Conservation (phyloP, 2,888 invertebrate genomes). For the Mythimna pallens region DNA sequence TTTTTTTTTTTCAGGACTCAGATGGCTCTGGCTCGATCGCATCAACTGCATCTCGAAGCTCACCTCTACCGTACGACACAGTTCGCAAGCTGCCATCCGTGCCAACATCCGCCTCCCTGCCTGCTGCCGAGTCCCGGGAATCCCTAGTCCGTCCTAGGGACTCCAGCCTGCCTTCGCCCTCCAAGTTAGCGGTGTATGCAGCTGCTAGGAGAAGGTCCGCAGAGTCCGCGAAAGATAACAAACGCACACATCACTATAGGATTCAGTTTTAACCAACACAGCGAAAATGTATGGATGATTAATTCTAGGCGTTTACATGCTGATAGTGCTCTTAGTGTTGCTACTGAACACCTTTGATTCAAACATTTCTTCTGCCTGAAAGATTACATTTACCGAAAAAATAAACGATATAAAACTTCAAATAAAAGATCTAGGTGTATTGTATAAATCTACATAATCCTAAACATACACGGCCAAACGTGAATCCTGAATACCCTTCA, state of each 20-base stretch:
- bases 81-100: slow-evolving; percentile 87
- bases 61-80: slow-evolving; percentile 86
- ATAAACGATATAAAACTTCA: not conserved
- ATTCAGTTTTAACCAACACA: slow-evolving; percentile 92
- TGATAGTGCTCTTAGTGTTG: slow-evolving; percentile 2
- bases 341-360: slow-evolving; percentile 1
- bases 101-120: slow-evolving; percentile 87
- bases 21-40: slow-evolving; percentile 87
- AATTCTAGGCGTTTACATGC: not conserved
- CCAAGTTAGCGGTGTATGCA: slow-evolving; percentile 91
- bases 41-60: slow-evolving; percentile 85
- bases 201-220: slow-evolving; percentile 89
- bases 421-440: not conserved
- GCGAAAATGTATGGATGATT: not conserved
- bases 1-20: slow-evolving; percentile 78
- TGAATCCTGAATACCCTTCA: slow-evolving; percentile 33
- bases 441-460: slow-evolving; percentile 10
- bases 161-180: slow-evolving; percentile 91
- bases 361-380: not conserved
- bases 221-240: slow-evolving; percentile 91
- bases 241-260: slow-evolving; percentile 92
- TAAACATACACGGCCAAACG: slow-evolving; percentile 25
- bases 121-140: slow-evolving; percentile 88
- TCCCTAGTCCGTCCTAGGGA: slow-evolving; percentile 86
- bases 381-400: not conserved